Evolutionary conservation across 2,113 vertebrate genomes (phyloP).

Genomic region (Rutilus rutilus): DNA sequence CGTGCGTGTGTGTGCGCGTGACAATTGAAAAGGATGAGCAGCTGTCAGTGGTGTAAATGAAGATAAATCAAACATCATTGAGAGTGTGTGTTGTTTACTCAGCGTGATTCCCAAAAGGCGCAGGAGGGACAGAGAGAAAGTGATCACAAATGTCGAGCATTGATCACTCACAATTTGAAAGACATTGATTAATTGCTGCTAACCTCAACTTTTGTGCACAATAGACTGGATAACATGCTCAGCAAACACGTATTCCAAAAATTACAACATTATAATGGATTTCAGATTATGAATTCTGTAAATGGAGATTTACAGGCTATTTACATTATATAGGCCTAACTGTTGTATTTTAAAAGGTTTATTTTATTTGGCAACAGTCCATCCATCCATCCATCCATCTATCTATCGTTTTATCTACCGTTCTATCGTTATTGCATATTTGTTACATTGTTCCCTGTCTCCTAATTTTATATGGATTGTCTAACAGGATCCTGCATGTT

Average conservation of each 20-base stretch:
- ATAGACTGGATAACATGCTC: background rate
- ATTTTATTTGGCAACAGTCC: too few species aligned
- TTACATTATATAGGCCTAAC: too few species aligned
- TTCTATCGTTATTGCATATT: too few species aligned
- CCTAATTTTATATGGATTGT: background rate
- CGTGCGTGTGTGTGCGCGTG: constrained; percentile 27
- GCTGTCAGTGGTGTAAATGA: constrained; percentile 59
- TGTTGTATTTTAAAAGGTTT: too few species aligned
- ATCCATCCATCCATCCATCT: background rate
- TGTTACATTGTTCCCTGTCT: background rate
- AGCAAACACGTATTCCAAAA: background rate
- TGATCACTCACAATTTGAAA: constrained; percentile 33
- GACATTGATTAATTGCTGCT: constrained; percentile 46
- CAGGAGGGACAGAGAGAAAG: constrained; percentile 16
- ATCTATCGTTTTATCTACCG: background rate
- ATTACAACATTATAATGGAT: background rate
- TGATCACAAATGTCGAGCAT: constrained; percentile 16
- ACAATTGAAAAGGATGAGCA: constrained; percentile 54
- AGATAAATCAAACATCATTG: constrained; percentile 55
- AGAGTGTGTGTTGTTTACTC: constrained; percentile 56
- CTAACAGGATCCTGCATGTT: background rate
- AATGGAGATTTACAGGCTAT: too few species aligned
- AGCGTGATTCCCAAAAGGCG: constrained; percentile 34
- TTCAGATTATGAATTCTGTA: background rate
- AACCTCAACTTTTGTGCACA: constrained; percentile 41